Evolutionary conservation across 2,888 invertebrate species (phyloP), one percentile per base, ranked within the genome.

Genomic region (Drosophila tripunctata): DNA sequence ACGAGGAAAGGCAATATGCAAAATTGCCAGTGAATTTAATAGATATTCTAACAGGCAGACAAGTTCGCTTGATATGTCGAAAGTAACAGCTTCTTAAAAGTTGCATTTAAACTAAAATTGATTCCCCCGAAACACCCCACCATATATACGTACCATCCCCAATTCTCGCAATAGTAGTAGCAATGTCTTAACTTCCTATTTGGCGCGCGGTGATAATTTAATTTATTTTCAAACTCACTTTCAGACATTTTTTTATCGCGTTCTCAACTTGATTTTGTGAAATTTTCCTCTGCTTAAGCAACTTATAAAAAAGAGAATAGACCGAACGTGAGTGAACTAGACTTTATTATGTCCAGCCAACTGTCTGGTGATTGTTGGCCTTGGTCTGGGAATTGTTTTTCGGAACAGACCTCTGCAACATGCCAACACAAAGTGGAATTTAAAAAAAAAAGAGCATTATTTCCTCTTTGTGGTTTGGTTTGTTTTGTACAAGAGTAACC

Each of bases 211-310:
- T 75, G 83, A 78, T 82, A 87, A 82, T 82, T 82, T 82, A 78
- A 82, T 82, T 82, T 87, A 78, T 72, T 85, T 87, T 74, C 87
- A 80, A 80, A 87, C 87, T 87, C 81, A 81, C 80, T 87, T 84
- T 70, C 66, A 36, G 52, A 56, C 62, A 77, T 81, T 60, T 67
- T 68, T 69, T 51, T 35, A 52, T 47, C 64, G 58, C 57, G 44
- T 57, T 67, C 61, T 75, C 52, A 48, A 69, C 81, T 84, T 87
- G 69, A 77, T 65, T 87, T 61, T 67, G 60, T 73, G 85, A 52
- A 77, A 64, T 67, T 62, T 48, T 52, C 75, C 56, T 85, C 68
- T 65, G 69, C 63, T 38, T 31, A 48, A 52, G 45, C 41, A 41
- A 44, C 48, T 48, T 31, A 17, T 1, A n/a, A 4, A 10, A 24